Evolutionary conservation across 1,140 invertebrate genomes (phyloP).

Genomic region (Lanistes nyassanus): DNA sequence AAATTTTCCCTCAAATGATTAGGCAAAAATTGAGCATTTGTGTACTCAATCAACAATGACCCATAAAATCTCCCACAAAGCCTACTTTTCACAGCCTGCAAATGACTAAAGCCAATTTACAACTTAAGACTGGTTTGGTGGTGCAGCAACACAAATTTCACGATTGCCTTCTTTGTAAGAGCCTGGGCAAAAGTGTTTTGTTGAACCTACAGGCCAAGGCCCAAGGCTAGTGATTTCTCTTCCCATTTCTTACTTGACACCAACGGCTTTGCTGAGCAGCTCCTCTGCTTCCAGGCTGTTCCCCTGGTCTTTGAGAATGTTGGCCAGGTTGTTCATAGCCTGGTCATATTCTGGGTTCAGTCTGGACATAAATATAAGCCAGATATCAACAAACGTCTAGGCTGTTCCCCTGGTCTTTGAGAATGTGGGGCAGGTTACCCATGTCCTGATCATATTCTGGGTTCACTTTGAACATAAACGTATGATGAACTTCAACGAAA

Average conservation of each 20-base stretch:
- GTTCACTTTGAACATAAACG: conserved; percentile 74
- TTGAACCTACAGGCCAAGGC: no score
- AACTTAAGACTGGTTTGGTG: no score
- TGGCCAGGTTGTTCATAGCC: conserved; percentile 97
- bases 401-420: conserved; percentile 81
- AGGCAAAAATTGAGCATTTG: no score
- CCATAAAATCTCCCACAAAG: no score
- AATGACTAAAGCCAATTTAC: no score
- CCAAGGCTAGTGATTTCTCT: no score
- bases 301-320: conserved; percentile 85
- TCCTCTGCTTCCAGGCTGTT: conserved; percentile 79
- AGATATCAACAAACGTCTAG: conserved; percentile 64
- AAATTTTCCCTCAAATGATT: no score
- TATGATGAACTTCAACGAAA: neutral
- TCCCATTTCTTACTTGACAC: conserved; percentile 78
- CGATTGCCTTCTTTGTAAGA: no score
- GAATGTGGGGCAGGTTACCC: conserved; percentile 95
- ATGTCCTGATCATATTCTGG: conserved; percentile 95
- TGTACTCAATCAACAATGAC: no score
- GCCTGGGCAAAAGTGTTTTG: no score
- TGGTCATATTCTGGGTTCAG: conserved; percentile 93
- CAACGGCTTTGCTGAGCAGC: conserved; percentile 80
- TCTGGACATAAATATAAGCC: conserved; percentile 63
- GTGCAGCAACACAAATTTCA: no score
- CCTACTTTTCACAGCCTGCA: no score